Evolutionary conservation across 2,113 vertebrate species (phyloP).

Genomic region (Atractosteus spatula): DNA sequence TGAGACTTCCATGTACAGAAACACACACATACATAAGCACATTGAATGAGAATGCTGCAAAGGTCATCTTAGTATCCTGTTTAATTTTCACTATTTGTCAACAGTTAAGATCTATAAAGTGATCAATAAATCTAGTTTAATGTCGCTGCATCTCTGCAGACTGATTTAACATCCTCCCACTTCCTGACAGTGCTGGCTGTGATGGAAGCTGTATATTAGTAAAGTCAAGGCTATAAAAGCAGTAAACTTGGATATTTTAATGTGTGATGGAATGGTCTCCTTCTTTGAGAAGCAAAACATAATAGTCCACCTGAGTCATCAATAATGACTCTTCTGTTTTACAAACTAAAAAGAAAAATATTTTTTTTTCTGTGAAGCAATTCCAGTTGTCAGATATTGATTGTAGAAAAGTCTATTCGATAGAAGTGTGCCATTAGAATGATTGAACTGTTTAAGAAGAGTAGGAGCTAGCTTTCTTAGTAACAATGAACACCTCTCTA

Average conservation of each 20-base stretch:
- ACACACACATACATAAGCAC: slow-evolving; percentile 26
- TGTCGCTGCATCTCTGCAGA: slow-evolving; percentile 48
- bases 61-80: slow-evolving; percentile 62
- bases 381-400: slow-evolving; percentile 45
- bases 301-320: no score
- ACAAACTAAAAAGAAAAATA: no score
- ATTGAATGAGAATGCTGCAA: slow-evolving; percentile 41
- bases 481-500: slow-evolving; percentile 43
- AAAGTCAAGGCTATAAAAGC: not conserved
- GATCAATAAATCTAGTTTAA: slow-evolving; percentile 71
- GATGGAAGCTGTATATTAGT: slow-evolving; percentile 8
- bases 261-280: no score
- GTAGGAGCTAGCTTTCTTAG: slow-evolving; percentile 17
- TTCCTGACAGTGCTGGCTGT: slow-evolving; percentile 27
- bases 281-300: no score
- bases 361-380: no score
- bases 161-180: slow-evolving; percentile 54
- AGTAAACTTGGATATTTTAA: not conserved
- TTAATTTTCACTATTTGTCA: slow-evolving; percentile 61
- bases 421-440: slow-evolving; percentile 51
- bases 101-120: slow-evolving; percentile 63
- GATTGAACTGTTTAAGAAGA: slow-evolving; percentile 27
- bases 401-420: slow-evolving; percentile 44
- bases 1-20: slow-evolving; percentile 22
- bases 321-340: no score